Percentiles rank a stretch among this genome's conserved stretches.
phyloP scores from a whole-genome alignment of 1,140 invertebrate species.

The Zaprionus tsacasi region DNA sequence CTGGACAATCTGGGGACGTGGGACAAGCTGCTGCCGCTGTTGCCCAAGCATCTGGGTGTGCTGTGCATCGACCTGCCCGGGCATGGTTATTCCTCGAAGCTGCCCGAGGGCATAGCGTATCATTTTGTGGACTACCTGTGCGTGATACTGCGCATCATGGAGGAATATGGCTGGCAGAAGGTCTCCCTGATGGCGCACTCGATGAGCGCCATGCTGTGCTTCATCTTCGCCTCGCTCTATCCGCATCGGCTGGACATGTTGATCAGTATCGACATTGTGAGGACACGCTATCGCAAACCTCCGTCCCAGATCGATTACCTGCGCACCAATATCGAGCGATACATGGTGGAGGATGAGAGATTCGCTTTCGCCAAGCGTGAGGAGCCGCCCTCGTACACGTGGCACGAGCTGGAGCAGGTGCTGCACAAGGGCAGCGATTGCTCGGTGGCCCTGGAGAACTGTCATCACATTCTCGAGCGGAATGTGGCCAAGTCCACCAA shows the following conservation, averaged over 20 bases:
- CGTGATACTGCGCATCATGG: constrained; percentile 86
- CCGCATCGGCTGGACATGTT: constrained; percentile 87
- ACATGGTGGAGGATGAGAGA: constrained; percentile 75
- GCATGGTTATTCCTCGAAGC: constrained; percentile 89
- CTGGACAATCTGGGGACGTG: constrained; percentile 91
- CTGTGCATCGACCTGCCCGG: constrained; percentile 89
- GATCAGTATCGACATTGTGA: constrained; percentile 87
- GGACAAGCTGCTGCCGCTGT: constrained; percentile 87
- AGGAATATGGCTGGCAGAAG: constrained; percentile 89
- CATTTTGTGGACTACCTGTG: constrained; percentile 86
- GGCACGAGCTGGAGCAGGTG: constrained; percentile 86
- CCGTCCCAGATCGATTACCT: constrained; percentile 67
- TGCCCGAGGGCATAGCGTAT: constrained; percentile 88
- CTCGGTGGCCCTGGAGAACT: constrained; percentile 85
- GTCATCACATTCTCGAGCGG: constrained; percentile 86
- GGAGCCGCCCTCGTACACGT: constrained; percentile 87
- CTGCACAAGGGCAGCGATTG: constrained; percentile 85
- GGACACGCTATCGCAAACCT: constrained; percentile 84
- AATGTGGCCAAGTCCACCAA: constrained; percentile 85
- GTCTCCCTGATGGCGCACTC: constrained; percentile 89
- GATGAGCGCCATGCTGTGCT: constrained; percentile 87
- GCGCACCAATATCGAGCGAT: constrained; percentile 73
- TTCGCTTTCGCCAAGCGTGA: constrained; percentile 65
- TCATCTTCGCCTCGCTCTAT: constrained; percentile 86
- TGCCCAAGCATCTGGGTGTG: constrained; percentile 86